These are phyloP conservation scores for Pollachius pollachius DNA, from an alignment of 2,113 vertebrate genomes.

Conservation along the genomic window DNA sequence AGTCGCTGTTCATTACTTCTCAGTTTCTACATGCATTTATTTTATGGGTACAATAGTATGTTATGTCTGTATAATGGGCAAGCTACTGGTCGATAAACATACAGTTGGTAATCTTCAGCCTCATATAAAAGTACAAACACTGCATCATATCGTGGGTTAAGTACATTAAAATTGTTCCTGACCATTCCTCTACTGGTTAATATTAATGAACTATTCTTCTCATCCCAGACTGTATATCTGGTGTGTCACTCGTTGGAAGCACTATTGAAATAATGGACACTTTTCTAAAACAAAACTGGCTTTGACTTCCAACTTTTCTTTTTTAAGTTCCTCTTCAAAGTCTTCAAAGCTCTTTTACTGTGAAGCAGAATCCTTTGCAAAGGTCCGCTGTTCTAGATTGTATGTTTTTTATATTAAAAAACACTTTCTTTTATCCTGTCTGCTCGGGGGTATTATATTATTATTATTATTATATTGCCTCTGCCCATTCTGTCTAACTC, in stretches of 20 bases:
- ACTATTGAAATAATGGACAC: slow-evolving; percentile 39
- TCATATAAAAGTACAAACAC: slow-evolving; percentile 30
- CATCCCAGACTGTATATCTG: slow-evolving; percentile 42
- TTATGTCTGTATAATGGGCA: slow-evolving; percentile 1
- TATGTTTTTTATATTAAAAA: slow-evolving; percentile 74
- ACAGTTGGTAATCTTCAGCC: slow-evolving; percentile 49
- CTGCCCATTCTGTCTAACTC: not conserved
- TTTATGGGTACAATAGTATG: slow-evolving; percentile 26
- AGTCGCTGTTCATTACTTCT: slow-evolving; percentile 22
- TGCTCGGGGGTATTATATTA: not conserved
- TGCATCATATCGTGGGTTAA: slow-evolving; percentile 37
- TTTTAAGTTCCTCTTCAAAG: slow-evolving; percentile 48
- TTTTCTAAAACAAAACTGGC: slow-evolving; percentile 43
- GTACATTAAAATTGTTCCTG: slow-evolving; percentile 51
- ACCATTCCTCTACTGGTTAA: slow-evolving; percentile 48
- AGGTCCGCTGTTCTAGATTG: slow-evolving; percentile 70
- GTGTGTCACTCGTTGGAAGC: slow-evolving; percentile 48
- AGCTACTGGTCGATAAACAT: slow-evolving; percentile 42
- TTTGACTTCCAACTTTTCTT: slow-evolving; percentile 44
- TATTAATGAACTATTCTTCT: not conserved
- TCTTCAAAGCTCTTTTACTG: slow-evolving; percentile 69
- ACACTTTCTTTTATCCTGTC: slow-evolving; percentile 38
- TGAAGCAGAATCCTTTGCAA: slow-evolving; percentile 58
- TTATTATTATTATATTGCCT: slow-evolving; percentile 13
- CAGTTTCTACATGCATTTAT: slow-evolving; percentile 36